These are phyloP conservation scores for Littorina saxatilis DNA, from an alignment of 1,140 invertebrate species.

Conservation along the genomic window DNA sequence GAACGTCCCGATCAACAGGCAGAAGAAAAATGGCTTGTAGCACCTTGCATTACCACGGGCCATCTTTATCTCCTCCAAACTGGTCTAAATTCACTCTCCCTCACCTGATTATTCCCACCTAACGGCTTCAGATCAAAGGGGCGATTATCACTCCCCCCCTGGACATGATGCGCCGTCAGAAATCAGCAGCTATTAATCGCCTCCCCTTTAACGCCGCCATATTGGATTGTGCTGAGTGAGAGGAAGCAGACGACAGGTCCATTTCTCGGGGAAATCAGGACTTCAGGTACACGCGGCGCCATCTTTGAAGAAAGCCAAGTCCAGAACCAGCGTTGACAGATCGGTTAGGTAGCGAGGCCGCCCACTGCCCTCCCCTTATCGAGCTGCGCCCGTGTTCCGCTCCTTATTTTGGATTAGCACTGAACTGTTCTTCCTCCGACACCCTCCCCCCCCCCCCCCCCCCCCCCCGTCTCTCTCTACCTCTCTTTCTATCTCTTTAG, in stretches of 20 bases:
- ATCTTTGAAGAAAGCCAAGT: neutral
- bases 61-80: neutral
- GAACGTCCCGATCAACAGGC: too few relatives aligned
- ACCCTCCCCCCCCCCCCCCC: too few relatives aligned
- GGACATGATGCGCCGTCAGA: neutral
- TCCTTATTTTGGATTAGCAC: neutral
- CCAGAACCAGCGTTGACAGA: slow-evolving; percentile 1
- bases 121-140: neutral
- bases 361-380: neutral
- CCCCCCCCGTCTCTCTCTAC: too few relatives aligned
- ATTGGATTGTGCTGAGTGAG: slow-evolving; percentile 1
- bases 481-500: too few relatives aligned
- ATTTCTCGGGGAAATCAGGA: neutral
- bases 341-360: neutral
- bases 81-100: too few relatives aligned
- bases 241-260: slow-evolving; percentile 14
- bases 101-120: slow-evolving; percentile 1
- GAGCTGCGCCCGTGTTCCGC: neutral
- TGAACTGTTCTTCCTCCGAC: too few relatives aligned
- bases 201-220: neutral
- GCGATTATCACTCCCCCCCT: neutral
- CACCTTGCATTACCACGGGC: too few relatives aligned
- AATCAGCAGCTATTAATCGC: neutral
- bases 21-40: too few relatives aligned
- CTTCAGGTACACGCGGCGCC: neutral